Conservation (phyloP, 2,113 vertebrate genomes). For the Neoarius graeffei region DNA sequence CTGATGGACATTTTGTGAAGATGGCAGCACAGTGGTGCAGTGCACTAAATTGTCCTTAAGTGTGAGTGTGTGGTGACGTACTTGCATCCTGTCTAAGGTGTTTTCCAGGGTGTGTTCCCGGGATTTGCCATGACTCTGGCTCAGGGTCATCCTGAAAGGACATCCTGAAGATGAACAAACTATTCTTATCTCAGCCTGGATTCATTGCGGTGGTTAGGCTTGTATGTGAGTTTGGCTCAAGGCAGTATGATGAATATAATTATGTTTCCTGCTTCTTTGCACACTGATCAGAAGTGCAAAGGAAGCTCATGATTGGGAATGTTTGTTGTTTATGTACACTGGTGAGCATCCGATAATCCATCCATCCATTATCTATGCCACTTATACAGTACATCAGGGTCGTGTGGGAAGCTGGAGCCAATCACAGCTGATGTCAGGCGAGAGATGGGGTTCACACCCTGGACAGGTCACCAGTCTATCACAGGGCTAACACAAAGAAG, state of each 20-base stretch:
- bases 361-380: too few relatives aligned
- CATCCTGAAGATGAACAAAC: not conserved
- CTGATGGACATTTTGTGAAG: not conserved
- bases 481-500: too few relatives aligned
- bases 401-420: too few relatives aligned
- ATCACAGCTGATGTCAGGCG: too few relatives aligned
- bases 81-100: not conserved
- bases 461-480: too few relatives aligned
- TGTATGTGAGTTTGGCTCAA: not conserved
- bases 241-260: not conserved
- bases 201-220: not conserved
- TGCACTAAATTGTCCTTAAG: not conserved
- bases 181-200: not conserved
- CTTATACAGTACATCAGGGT: too few relatives aligned
- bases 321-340: not conserved
- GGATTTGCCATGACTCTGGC: not conserved
- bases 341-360: not conserved
- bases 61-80: not conserved
- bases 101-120: not conserved
- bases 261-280: not conserved
- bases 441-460: too few relatives aligned
- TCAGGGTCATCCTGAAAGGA: not conserved
- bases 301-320: slow-evolving; percentile 9
- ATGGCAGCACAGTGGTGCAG: not conserved
- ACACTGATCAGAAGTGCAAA: not conserved